A percentile compares a stretch with the other conserved stretches of the same genome.
These are phyloP conservation scores for Garra rufa DNA, from an alignment of 2,113 vertebrate genomes.

Conservation along the genomic window DNA sequence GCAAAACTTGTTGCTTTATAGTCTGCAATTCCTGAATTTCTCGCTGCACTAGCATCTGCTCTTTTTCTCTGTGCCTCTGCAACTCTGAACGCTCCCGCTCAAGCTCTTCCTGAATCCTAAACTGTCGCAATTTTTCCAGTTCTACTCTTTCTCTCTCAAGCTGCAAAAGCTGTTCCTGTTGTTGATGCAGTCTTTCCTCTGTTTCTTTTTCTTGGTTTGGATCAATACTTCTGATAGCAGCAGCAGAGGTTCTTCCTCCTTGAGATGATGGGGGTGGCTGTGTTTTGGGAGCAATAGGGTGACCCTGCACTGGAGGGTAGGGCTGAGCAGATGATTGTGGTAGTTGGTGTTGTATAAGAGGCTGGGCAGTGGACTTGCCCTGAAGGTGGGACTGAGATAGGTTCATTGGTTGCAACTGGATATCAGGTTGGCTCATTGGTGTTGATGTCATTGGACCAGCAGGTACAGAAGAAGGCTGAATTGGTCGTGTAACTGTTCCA, in stretches of 20 bases:
- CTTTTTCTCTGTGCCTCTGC: slow-evolving; percentile 93
- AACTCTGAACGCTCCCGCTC: slow-evolving; percentile 91
- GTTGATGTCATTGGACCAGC: slow-evolving; percentile 52
- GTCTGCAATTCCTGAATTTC: slow-evolving; percentile 96
- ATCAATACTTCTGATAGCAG: slow-evolving; percentile 52
- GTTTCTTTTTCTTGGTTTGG: slow-evolving; percentile 78
- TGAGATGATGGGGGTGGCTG: slow-evolving; percentile 62
- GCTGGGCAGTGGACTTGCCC: slow-evolving; percentile 66
- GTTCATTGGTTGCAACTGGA: slow-evolving; percentile 76
- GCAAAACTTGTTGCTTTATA: slow-evolving; percentile 96
- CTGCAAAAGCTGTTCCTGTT: slow-evolving; percentile 93
- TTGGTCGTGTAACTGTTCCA: slow-evolving; percentile 36
- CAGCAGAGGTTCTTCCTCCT: slow-evolving; percentile 56
- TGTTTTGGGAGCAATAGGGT: slow-evolving; percentile 47
- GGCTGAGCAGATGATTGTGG: slow-evolving; percentile 57
- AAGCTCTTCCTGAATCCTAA: slow-evolving; percentile 95
- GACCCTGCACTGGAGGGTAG: slow-evolving; percentile 54
- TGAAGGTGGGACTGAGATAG: slow-evolving; percentile 73
- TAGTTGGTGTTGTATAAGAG: slow-evolving; percentile 36
- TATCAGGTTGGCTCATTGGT: slow-evolving; percentile 63
- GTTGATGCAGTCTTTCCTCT: slow-evolving; percentile 89
- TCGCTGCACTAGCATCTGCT: slow-evolving; percentile 93
- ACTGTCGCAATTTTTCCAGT: slow-evolving; percentile 91
- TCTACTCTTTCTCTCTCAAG: slow-evolving; percentile 94
- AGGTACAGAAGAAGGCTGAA: slow-evolving; percentile 33